Conservation (phyloP, 2,888 invertebrate species). For the Heliconius hortense region DNA sequence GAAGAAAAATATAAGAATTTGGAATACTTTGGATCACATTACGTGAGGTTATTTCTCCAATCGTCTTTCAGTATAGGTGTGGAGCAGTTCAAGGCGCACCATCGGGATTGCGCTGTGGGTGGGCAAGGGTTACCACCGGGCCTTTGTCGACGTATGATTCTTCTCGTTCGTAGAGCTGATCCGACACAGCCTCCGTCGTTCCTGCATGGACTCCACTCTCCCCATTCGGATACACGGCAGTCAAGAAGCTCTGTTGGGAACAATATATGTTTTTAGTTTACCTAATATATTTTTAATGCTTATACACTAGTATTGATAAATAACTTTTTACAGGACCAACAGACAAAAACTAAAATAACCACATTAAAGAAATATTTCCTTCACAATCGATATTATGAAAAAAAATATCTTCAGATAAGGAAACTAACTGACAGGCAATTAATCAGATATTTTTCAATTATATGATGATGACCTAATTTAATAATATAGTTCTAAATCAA, state of each 20-base stretch:
- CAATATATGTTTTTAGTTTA: neutral
- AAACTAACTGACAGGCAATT: too few relatives aligned
- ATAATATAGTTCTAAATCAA: too few relatives aligned
- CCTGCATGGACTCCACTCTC: conserved; percentile 93
- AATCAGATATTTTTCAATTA: too few relatives aligned
- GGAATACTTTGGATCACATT: conserved; percentile 48
- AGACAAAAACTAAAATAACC: too few relatives aligned
- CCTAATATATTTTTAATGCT: neutral
- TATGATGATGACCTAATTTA: too few relatives aligned
- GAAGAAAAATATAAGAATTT: conserved; percentile 30
- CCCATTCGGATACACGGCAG: conserved; percentile 93
- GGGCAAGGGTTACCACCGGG: conserved; percentile 92
- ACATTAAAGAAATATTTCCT: too few relatives aligned
- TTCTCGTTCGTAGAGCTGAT: conserved; percentile 90
- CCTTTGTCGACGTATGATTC: conserved; percentile 88
- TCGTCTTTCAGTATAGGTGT: conserved; percentile 53
- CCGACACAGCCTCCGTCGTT: conserved; percentile 96
- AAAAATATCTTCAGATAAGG: too few relatives aligned
- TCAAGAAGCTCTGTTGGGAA: conserved; percentile 82
- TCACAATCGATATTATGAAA: too few relatives aligned
- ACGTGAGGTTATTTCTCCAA: conserved; percentile 75
- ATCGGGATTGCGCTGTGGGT: conserved; percentile 90
- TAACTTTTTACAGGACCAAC: too few relatives aligned
- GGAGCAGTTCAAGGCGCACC: conserved; percentile 89
- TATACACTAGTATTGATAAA: too few relatives aligned